Base-by-base conservation (phyloP, 2,113 vertebrate species). In the Poecilia latipinna region DNA sequence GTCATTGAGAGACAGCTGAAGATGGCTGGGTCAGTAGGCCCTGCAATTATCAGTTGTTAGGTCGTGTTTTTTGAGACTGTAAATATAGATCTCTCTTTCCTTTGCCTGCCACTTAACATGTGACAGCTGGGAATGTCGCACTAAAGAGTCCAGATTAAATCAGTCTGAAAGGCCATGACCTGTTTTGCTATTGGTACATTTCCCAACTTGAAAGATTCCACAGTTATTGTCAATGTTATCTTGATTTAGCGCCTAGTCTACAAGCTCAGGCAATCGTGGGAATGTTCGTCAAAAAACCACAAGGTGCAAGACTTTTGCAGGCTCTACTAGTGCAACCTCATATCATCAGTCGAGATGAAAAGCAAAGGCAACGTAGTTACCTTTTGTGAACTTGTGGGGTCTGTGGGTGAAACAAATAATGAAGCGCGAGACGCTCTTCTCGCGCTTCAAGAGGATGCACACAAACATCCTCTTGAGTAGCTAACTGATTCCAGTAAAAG, bases 71-170 rank as follows among this genome's bases (percentile, higher is more conserved):
- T n/a, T 22, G 11, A 33, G 5, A 13, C 4, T 19, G 76, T 72
- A 87, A 86, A 84, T 72, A 80, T 64, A 73, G 82, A 33, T 44
- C 28, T 15, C 69, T 51, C 12, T 10, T 26, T 19, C 48, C 13
- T 29, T 72, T 54, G 29, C 70, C 66, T 44, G 75, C 80, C 84
- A 39, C 61, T 83, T 82, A 78, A 37, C 62, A 11, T 60, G 67
- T 89, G 89, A 84, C 87, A 91, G 91, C 90, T 92, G 91, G 74
- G 88, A 86, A 91, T 93, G 87, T 87, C 73, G 65, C 82, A 79
- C 79, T 37, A 65, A 82, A 75, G 63, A 51, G 62, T 78, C 1
- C 1, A 81, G 80, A 88, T 83, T 72, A 79, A 86, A 68, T 72
- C 42, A 61, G 0, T 65, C 70, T 29, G 39, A 78, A 37, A 12